Conservation (phyloP, 1,140 invertebrate species). For the Microplitis demolitor region DNA sequence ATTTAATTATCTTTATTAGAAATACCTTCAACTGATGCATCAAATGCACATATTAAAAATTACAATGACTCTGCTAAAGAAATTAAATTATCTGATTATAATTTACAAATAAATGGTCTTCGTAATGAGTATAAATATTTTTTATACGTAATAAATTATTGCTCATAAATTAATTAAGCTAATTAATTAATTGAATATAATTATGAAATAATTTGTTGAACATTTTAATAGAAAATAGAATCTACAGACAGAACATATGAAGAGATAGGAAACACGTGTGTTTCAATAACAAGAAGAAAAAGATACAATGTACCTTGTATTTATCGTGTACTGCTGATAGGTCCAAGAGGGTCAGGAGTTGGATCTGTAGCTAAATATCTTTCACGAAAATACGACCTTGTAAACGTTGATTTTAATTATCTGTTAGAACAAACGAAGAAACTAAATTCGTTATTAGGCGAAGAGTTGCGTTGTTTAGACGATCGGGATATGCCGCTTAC, state of each 20-base stretch:
- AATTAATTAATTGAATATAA: background rate
- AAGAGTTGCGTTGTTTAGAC: slow-evolving; percentile 55
- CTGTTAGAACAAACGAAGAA: slow-evolving; percentile 59
- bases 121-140: too few species aligned
- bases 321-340: slow-evolving; percentile 49
- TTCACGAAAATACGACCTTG: slow-evolving; percentile 42
- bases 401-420: slow-evolving; percentile 63
- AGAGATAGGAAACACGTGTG: slow-evolving; percentile 40
- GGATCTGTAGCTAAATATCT: slow-evolving; percentile 42
- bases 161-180: background rate
- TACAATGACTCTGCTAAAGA: too few species aligned
- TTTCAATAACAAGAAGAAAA: slow-evolving; percentile 31
- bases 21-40: too few species aligned
- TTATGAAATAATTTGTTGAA: slow-evolving; percentile 14
- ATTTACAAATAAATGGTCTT: too few species aligned
- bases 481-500: slow-evolving; percentile 54
- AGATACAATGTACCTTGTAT: slow-evolving; percentile 40
- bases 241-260: slow-evolving; percentile 35
- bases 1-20: too few species aligned
- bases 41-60: background rate
- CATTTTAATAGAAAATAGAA: slow-evolving; percentile 39
- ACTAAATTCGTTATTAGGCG: slow-evolving; percentile 58
- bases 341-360: slow-evolving; percentile 41
- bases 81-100: too few species aligned
- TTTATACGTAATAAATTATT: background rate